phyloP scores from a whole-genome alignment of 2,797 vertebrate genomes.

The Sebastes kiyomatsui region DNA sequence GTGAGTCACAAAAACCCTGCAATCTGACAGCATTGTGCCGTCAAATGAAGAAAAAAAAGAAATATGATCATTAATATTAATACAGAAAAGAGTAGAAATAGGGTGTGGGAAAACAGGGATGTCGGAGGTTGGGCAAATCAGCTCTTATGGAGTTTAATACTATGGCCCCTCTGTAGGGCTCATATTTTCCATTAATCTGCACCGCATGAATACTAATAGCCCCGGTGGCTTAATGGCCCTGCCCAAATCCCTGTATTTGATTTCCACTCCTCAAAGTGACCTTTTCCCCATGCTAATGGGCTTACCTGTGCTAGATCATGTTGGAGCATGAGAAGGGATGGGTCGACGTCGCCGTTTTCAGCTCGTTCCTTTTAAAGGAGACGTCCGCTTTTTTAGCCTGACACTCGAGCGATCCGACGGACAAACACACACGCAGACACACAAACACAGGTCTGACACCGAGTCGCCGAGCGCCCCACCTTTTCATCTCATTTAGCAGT shows the following conservation, averaged over 20 bases:
- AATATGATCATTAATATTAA: conserved; percentile 80
- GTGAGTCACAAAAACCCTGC: conserved; percentile 48
- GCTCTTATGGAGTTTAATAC: conserved; percentile 83
- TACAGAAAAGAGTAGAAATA: conserved; percentile 62
- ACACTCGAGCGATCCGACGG: conserved; percentile 6
- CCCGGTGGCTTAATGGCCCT: conserved; percentile 79
- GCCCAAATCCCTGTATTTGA: conserved; percentile 83
- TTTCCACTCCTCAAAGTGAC: conserved; percentile 84
- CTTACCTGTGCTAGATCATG: conserved; percentile 82
- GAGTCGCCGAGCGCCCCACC: conserved; percentile 22
- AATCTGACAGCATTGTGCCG: conserved; percentile 64
- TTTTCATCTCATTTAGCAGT: conserved; percentile 69
- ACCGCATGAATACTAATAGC: conserved; percentile 84
- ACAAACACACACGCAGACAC: conserved; percentile 25
- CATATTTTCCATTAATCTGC: conserved; percentile 83
- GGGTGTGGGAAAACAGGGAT: conserved; percentile 70
- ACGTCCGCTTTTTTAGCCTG: conserved; percentile 14
- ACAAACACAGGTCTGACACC: conserved; percentile 37
- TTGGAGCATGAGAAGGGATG: conserved; percentile 64
- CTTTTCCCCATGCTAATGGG: conserved; percentile 82
- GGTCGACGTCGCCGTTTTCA: conserved; percentile 39
- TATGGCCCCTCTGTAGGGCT: conserved; percentile 72
- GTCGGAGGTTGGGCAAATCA: conserved; percentile 79
- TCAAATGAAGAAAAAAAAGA: conserved; percentile 43
- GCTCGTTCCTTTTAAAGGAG: conserved; percentile 53